Percentiles rank a stretch among this genome's conserved stretches.
These are phyloP conservation scores for Cephus sareptanus DNA, from an alignment of 2,888 invertebrate genomes.

Conservation along the genomic window DNA sequence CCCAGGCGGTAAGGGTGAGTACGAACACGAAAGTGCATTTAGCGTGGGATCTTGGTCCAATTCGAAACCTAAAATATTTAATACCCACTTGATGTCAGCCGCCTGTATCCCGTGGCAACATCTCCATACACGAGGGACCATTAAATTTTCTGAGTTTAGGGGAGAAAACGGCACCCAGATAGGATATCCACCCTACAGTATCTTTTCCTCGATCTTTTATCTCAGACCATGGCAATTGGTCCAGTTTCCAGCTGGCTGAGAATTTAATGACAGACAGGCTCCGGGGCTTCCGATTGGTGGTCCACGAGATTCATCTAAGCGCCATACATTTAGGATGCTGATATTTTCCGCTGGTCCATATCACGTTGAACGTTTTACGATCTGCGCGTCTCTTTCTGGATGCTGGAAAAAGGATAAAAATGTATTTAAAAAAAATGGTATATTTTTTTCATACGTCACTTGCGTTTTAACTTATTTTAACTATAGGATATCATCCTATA, in stretches of 20 bases:
- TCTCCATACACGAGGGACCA: constrained; percentile 34
- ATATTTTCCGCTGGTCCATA: neutral
- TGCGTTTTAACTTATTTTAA: neutral
- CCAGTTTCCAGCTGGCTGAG: neutral
- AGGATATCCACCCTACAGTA: neutral
- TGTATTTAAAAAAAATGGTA: neutral
- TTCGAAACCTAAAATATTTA: constrained; percentile 44
- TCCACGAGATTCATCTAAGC: neutral
- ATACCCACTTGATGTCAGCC: constrained; percentile 30
- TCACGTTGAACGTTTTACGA: too few species aligned
- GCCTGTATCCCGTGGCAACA: constrained; percentile 23
- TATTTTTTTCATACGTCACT: neutral
- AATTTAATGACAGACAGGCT: too few species aligned
- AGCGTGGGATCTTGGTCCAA: constrained; percentile 40
- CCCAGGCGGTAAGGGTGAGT: constrained; percentile 9
- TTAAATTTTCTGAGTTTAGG: constrained; percentile 29
- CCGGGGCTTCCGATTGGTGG: too few species aligned
- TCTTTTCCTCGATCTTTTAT: constrained; percentile 23
- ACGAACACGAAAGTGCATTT: constrained; percentile 38
- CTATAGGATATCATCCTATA: too few species aligned
- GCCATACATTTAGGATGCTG: neutral
- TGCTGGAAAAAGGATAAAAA: neutral
- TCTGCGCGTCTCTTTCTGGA: neutral
- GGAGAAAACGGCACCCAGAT: constrained; percentile 20
- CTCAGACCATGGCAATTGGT: neutral